These are phyloP conservation scores for Bembecia ichneumoniformis DNA, from an alignment of 2,888 invertebrate genomes.

Conservation along the genomic window DNA sequence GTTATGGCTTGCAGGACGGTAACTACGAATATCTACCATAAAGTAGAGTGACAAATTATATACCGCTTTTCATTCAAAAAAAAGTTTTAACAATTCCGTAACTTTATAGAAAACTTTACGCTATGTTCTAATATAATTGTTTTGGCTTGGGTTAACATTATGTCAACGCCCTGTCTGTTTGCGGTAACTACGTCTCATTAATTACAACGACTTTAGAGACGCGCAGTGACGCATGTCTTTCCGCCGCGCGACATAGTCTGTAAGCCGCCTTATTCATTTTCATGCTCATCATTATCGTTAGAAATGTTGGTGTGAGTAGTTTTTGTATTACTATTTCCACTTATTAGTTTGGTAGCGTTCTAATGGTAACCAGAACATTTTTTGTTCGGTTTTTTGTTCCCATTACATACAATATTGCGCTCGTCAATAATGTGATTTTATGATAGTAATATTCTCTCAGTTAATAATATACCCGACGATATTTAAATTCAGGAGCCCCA, in stretches of 20 bases:
- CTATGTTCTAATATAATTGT: no score
- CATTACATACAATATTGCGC: conserved; percentile 18
- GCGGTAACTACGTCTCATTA: not conserved
- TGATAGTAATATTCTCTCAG: not conserved
- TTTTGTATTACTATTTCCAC: conserved; percentile 39
- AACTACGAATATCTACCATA: no score
- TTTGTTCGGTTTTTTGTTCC: conserved; percentile 41
- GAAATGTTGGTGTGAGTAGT: conserved; percentile 46
- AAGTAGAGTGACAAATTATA: no score
- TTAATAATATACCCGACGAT: not conserved
- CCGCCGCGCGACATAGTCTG: no score
- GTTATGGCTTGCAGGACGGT: no score
- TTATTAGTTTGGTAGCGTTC: conserved; percentile 46
- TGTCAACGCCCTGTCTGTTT: not conserved
- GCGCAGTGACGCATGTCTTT: no score
- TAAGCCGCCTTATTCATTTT: conserved; percentile 38
- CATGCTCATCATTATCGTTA: conserved; percentile 47
- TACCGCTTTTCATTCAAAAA: no score
- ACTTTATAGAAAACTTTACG: no score
- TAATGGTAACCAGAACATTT: conserved; percentile 39
- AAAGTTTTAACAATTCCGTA: no score
- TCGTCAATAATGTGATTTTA: conserved; percentile 13
- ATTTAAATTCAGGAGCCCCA: no score
- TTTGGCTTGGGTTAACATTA: no score
- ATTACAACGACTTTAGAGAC: no score